A percentile compares a stretch with the other conserved stretches of the same genome.
Conservation (phyloP, 2,797 vertebrate species). For the Arremon brunneinucha region DNA sequence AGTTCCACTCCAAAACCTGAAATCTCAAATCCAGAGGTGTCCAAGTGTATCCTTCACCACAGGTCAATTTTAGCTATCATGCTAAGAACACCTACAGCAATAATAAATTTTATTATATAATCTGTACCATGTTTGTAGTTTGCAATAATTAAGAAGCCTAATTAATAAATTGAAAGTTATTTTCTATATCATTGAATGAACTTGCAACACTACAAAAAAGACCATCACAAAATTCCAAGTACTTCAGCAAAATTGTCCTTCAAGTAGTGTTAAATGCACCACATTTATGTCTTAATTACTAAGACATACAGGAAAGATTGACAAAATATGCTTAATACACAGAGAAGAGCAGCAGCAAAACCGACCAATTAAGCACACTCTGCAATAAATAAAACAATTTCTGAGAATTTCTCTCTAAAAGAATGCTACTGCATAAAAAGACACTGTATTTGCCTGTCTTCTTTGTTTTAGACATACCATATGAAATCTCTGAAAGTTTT, state of each 20-base stretch:
- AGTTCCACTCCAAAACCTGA: not conserved
- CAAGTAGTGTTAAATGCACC: not conserved
- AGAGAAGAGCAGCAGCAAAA: slow-evolving; percentile 37
- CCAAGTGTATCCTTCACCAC: not conserved
- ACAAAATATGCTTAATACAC: not conserved
- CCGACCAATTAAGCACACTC: not conserved
- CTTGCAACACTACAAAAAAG: not conserved
- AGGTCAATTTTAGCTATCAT: not conserved
- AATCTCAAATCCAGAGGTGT: not conserved
- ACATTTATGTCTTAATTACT: not conserved
- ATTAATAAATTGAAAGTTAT: not conserved
- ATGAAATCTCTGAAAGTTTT: not conserved
- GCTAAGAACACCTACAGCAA: not conserved
- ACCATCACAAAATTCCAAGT: not conserved
- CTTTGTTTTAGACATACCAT: not conserved
- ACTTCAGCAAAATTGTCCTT: not conserved
- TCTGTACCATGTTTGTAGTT: not conserved
- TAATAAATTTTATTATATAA: not conserved
- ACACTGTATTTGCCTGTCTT: not conserved
- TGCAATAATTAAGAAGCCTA: not conserved
- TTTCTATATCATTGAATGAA: not conserved
- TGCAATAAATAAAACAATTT: slow-evolving; percentile 43
- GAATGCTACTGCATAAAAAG: not conserved
- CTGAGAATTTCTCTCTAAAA: not conserved
- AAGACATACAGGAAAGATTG: not conserved